Conservation (phyloP, 2,797 vertebrate species). For the Botia kubotai region DNA sequence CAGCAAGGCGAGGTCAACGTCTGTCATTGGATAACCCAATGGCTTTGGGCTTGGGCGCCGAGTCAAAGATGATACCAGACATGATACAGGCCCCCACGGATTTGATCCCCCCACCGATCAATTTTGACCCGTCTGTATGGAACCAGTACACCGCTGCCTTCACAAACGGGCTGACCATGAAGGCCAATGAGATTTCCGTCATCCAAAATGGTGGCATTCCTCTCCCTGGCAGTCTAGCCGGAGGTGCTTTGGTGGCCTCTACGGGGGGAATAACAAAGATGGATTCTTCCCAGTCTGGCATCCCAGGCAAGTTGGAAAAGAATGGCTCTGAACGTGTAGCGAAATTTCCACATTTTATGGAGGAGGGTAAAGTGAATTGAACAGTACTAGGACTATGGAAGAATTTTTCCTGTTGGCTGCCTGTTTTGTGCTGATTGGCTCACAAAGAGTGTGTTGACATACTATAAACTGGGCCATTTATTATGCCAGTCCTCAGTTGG, state of each 20-base stretch:
- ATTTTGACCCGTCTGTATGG: conserved; percentile 90
- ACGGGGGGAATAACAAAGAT: conserved; percentile 84
- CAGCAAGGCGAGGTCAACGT: conserved; percentile 89
- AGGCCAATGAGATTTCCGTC: conserved; percentile 97
- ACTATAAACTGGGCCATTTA: conserved; percentile 78
- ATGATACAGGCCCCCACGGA: conserved; percentile 92
- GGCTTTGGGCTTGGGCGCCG: conserved; percentile 83
- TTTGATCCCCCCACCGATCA: conserved; percentile 80
- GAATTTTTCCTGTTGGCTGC: conserved; percentile 12
- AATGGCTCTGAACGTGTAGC: conserved; percentile 81
- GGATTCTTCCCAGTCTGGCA: conserved; percentile 80
- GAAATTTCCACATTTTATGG: conserved; percentile 94
- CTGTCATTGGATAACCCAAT: conserved; percentile 93
- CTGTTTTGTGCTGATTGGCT: conserved; percentile 31
- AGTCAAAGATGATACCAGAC: conserved; percentile 89
- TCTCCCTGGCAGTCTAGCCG: conserved; percentile 84
- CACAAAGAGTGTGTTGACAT: conserved; percentile 67
- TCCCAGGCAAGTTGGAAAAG: conserved; percentile 83
- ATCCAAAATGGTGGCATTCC: conserved; percentile 94
- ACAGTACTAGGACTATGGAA: background rate
- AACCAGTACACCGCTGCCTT: conserved; percentile 94
- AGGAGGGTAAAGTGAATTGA: conserved; percentile 97
- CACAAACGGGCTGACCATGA: conserved; percentile 91
- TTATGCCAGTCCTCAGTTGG: conserved; percentile 70
- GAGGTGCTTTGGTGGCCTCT: conserved; percentile 82